Evolutionary conservation across 2,113 vertebrate genomes (phyloP).

Genomic region (Delphinapterus leucas): DNA sequence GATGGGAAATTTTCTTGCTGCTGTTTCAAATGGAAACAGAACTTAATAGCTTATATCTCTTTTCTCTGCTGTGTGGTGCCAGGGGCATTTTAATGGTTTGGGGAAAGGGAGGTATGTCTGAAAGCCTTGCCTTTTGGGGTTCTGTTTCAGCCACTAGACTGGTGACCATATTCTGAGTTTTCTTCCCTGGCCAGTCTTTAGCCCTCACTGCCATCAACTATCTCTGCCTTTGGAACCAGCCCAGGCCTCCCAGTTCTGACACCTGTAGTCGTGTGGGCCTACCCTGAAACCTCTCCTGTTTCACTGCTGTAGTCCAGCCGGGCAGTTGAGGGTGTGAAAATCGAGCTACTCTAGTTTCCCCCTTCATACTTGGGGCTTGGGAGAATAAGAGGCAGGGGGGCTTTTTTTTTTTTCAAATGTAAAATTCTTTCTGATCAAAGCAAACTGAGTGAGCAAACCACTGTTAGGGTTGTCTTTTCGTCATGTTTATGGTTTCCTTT

Average conservation of each 20-base stretch:
- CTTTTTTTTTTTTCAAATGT: background rate
- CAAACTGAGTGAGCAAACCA: background rate
- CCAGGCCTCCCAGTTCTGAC: background rate
- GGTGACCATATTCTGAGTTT: background rate
- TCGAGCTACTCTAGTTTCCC: background rate
- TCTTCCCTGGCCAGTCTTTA: background rate
- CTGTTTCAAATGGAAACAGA: slow-evolving; percentile 51
- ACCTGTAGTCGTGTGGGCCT: background rate
- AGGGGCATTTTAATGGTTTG: background rate
- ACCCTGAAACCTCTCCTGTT: background rate
- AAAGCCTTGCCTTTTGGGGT: background rate
- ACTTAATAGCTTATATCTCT: slow-evolving; percentile 40
- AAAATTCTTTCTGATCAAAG: background rate
- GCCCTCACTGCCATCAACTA: background rate
- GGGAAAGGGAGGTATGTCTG: background rate
- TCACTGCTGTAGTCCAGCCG: background rate
- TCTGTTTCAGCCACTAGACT: background rate
- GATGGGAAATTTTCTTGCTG: background rate
- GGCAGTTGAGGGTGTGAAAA: background rate
- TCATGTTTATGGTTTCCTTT: too few relatives aligned
- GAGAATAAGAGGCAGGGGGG: background rate
- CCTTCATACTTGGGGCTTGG: background rate
- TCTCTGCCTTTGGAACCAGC: background rate
- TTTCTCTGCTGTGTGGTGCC: slow-evolving; percentile 9
- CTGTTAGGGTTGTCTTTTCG: too few relatives aligned